Base-by-base conservation (phyloP, 2,797 vertebrate species). In the Channallabes apus region DNA sequence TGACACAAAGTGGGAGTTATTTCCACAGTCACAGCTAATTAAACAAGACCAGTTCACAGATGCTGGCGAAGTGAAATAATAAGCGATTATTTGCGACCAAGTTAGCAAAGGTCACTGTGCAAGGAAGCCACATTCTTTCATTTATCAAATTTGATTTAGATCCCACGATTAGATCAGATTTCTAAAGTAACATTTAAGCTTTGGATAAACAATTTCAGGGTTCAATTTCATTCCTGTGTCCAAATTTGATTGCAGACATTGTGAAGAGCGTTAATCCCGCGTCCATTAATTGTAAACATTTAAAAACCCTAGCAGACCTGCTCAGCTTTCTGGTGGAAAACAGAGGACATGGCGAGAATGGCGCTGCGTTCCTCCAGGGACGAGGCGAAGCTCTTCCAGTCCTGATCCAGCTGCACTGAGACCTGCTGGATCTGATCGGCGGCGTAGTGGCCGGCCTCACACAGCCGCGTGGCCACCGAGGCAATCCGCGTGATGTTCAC, bases 401-500 rank as follows among this genome's bases (percentile, higher is more conserved):
- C 98, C 20, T 98, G 97, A 91, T 99, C 97, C 91, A 99, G 92
- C 90, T 96, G 96, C 0, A 95, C 96, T 58, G 98, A 99, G 89
- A 98, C 97, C 90, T 95, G 93, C 86, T 97, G 94, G 86, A 99
- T 98, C 80, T 98, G 96, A 91, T 97, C 97, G 0, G 97, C 96
- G 12, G 97, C 98, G 0, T 99, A 99, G 90, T 99, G 98, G 46
- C 97, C 97, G 0, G 97, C 96, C 88, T 99, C 98, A 0, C 96
- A 96, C 51, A 99, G 96, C 89, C 97, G 93, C 0, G 95, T 95
- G 0, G 98, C 98, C 89, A 99, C 97, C 0, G 98, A 98, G 85
- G 98, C 97, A 89, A 99, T 99, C 58, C 98, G 97, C 88, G 99
- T 98, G 91, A 99, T 99, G 88, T 99, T 99, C 89, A 99, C 97